Conservation (phyloP, 2,888 invertebrate species). For the Prionchulus punctatus region DNA sequence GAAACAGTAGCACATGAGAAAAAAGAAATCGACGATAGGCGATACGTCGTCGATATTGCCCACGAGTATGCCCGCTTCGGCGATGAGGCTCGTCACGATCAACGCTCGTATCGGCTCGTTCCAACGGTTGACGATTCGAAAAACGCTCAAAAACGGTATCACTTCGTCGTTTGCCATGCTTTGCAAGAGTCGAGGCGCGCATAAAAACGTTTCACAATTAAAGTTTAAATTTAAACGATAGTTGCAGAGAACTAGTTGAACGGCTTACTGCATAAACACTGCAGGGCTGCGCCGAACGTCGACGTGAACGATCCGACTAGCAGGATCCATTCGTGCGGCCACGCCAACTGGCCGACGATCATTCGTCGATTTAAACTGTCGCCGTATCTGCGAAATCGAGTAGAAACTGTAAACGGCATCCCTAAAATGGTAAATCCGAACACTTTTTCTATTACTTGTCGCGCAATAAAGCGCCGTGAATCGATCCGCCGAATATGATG, state of each 20-base stretch:
- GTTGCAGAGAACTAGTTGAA: too few species aligned
- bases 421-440: neutral
- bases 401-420: too few species aligned
- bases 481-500: constrained; percentile 67
- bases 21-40: constrained; percentile 55
- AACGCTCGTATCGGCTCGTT: constrained; percentile 93
- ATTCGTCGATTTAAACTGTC: constrained; percentile 74
- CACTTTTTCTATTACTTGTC: constrained; percentile 59
- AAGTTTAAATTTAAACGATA: neutral
- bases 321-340: constrained; percentile 98
- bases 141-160: constrained; percentile 82
- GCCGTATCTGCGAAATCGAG: constrained; percentile 58
- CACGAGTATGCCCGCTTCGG: constrained; percentile 19
- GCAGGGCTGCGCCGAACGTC: constrained; percentile 90
- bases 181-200: constrained; percentile 49
- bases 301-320: constrained; percentile 91
- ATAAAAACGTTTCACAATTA: neutral
- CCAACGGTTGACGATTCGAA: constrained; percentile 74
- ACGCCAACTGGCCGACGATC: constrained; percentile 89
- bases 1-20: constrained; percentile 99
- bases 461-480: constrained; percentile 75
- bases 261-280: constrained; percentile 49
- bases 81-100: constrained; percentile 56
- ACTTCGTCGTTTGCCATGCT: constrained; percentile 95
- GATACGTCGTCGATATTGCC: constrained; percentile 39